phyloP scores from a whole-genome alignment of 2,797 vertebrate species.

The Hirundo rustica region DNA sequence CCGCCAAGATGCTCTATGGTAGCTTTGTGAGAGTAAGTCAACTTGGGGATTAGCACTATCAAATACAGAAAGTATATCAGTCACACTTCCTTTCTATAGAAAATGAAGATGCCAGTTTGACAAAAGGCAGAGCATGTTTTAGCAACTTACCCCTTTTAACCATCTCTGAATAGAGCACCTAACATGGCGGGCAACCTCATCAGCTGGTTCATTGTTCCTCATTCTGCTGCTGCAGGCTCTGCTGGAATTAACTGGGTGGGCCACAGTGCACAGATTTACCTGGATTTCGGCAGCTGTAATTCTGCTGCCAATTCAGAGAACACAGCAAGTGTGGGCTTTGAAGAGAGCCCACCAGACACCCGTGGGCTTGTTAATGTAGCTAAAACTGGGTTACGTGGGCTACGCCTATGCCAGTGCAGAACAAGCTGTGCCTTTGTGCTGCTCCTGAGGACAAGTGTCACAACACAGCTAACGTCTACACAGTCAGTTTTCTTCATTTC shows the following conservation, averaged over 20 bases:
- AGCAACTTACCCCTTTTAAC: background rate
- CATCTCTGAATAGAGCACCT: background rate
- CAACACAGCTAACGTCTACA: background rate
- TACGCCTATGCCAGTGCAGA: background rate
- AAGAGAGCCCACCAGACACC: background rate
- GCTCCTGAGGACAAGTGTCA: background rate
- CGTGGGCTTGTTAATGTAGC: background rate
- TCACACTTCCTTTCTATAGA: background rate
- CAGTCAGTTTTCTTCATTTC: background rate
- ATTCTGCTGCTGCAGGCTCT: background rate
- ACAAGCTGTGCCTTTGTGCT: accelerated
- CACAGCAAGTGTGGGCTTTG: background rate
- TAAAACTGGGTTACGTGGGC: background rate
- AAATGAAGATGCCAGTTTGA: background rate
- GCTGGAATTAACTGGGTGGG: background rate
- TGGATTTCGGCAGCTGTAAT: background rate
- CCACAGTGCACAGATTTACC: background rate
- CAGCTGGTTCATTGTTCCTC: background rate
- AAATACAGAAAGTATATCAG: background rate
- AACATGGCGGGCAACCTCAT: background rate
- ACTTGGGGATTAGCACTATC: background rate
- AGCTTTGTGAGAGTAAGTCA: background rate
- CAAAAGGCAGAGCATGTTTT: background rate
- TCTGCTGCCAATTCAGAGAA: background rate
- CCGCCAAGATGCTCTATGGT: background rate